These are phyloP conservation scores for Helobdella robusta DNA, from an alignment of 2,888 invertebrate species.

Conservation along the genomic window DNA sequence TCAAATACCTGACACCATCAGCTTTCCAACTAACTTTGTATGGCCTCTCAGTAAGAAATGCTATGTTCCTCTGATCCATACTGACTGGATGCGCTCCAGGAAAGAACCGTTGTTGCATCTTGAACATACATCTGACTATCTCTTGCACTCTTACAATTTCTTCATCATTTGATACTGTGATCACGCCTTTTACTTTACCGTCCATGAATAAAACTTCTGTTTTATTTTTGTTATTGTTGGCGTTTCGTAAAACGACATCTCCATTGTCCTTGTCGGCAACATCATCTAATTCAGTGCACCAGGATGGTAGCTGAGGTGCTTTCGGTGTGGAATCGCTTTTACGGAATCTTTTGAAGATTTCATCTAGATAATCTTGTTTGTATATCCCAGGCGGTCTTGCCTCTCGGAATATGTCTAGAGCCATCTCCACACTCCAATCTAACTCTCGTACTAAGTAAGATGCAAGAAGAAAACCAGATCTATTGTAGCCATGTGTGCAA, in stretches of 20 bases:
- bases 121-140: conserved; percentile 68
- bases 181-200: conserved; percentile 67
- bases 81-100: conserved; percentile 96
- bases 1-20: conserved; percentile 93
- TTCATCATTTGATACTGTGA: conserved; percentile 59
- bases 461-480: conserved; percentile 87
- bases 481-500: conserved; percentile 96
- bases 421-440: conserved; percentile 73
- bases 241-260: conserved; percentile 36
- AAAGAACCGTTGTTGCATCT: conserved; percentile 71
- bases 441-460: conserved; percentile 78
- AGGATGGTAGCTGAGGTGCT: conserved; percentile 71
- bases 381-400: conserved; percentile 89
- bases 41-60: conserved; percentile 64
- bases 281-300: conserved; percentile 63
- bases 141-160: conserved; percentile 61
- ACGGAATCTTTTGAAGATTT: conserved; percentile 72
- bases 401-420: conserved; percentile 38
- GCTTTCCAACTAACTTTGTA: conserved; percentile 99
- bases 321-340: conserved; percentile 60
- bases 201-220: conserved; percentile 63
- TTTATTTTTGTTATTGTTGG: conserved; percentile 55
- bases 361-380: conserved; percentile 84
- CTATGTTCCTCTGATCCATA: conserved; percentile 75
- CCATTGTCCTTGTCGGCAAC: conserved; percentile 55